A percentile compares a stretch with the other conserved stretches of the same genome.
Conservation (phyloP, 1,140 invertebrate species). For the Drosophila nannoptera region DNA sequence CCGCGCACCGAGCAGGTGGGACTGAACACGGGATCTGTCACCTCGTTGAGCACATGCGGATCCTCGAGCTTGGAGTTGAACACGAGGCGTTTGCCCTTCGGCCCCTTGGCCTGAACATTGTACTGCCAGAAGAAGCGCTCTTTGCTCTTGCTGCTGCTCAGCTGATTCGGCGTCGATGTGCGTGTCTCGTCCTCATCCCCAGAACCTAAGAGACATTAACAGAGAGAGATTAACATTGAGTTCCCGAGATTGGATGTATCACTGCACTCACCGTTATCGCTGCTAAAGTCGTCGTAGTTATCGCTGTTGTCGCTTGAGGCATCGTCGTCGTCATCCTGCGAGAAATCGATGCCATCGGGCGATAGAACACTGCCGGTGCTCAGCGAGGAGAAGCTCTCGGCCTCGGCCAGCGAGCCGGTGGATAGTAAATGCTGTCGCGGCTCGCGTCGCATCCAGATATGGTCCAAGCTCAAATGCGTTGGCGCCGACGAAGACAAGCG, state of each 20-base stretch:
- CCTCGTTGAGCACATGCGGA: slow-evolving; percentile 93
- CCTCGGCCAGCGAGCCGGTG: slow-evolving; percentile 90
- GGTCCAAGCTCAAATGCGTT: slow-evolving; percentile 84
- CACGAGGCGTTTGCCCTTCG: slow-evolving; percentile 93
- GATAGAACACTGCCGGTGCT: slow-evolving; percentile 90
- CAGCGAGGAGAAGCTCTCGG: slow-evolving; percentile 91
- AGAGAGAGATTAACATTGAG: slow-evolving; percentile 10
- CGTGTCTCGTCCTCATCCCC: slow-evolving; percentile 84
- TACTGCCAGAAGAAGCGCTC: slow-evolving; percentile 99
- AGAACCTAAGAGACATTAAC: slow-evolving; percentile 80
- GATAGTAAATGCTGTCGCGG: slow-evolving; percentile 92
- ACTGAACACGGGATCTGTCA: slow-evolving; percentile 96
- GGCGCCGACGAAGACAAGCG: slow-evolving; percentile 90
- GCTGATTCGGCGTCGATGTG: slow-evolving; percentile 79
- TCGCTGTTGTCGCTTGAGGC: slow-evolving; percentile 90
- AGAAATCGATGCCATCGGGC: slow-evolving; percentile 89
- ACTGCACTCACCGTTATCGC: slow-evolving; percentile 84
- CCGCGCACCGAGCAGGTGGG: slow-evolving; percentile 92
- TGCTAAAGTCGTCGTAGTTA: slow-evolving; percentile 91
- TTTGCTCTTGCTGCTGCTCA: slow-evolving; percentile 82
- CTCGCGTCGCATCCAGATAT: slow-evolving; percentile 91
- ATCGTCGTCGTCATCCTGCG: slow-evolving; percentile 90
- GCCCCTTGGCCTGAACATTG: slow-evolving; percentile 98
- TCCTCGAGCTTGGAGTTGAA: slow-evolving; percentile 91
- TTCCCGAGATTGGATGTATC: not conserved